These are phyloP conservation scores for Hydrozoanthus gracilis DNA, from an alignment of 92 coral and sea anemone genomes.

Conservation along the genomic window DNA sequence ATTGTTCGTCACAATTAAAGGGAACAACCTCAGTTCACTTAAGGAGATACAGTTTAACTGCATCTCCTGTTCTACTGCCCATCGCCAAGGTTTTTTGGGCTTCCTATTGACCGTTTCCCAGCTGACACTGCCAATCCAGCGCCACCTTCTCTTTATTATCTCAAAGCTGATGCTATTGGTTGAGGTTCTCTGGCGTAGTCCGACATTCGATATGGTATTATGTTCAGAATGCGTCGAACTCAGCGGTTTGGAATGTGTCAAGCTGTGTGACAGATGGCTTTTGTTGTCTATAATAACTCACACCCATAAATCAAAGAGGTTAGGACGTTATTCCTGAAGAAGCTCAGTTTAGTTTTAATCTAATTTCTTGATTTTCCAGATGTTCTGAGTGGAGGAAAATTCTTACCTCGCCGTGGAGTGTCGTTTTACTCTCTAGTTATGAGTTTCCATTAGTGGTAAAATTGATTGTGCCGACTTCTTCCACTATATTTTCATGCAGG, in stretches of 20 bases:
- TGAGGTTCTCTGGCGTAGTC: background rate
- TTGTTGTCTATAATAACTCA: background rate
- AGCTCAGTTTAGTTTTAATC: background rate
- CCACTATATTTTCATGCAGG: background rate
- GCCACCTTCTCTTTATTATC: background rate
- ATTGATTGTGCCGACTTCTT: background rate
- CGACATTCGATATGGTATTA: background rate
- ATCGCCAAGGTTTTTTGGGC: no score
- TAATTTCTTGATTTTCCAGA: background rate
- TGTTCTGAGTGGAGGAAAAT: background rate
- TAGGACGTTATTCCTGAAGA: background rate
- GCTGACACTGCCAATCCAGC: background rate
- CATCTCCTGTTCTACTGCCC: no score
- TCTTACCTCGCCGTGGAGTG: background rate
- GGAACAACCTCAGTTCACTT: no score
- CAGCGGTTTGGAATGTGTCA: background rate
- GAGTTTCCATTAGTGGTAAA: background rate
- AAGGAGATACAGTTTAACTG: no score
- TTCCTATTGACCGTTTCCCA: no score
- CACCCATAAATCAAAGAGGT: background rate
- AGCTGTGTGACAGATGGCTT: background rate
- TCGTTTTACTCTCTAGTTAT: background rate
- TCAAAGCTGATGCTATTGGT: background rate
- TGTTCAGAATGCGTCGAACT: background rate
- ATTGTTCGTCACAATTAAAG: no score